These are phyloP conservation scores for Coenonympha arcania DNA, from an alignment of 2,888 invertebrate genomes.

Conservation along the genomic window DNA sequence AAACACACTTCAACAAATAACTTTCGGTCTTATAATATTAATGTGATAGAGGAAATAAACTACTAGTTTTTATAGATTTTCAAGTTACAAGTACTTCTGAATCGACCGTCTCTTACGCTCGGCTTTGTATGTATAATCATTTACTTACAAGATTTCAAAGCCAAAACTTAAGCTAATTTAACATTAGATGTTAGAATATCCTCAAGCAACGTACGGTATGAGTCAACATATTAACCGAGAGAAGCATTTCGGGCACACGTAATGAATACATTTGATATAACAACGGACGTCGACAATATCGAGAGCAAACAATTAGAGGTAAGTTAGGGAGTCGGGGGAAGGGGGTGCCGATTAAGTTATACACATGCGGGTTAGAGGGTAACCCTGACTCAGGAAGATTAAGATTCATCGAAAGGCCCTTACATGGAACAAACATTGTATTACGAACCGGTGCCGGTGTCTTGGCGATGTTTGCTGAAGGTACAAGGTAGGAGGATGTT, in stretches of 20 bases:
- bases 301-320: slow-evolving; percentile 72
- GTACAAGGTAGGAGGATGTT: slow-evolving; percentile 67
- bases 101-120: no score
- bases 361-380: slow-evolving; percentile 70
- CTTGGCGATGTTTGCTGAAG: slow-evolving; percentile 68
- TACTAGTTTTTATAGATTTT: no score
- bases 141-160: neutral
- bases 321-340: slow-evolving; percentile 53
- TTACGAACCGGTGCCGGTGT: slow-evolving; percentile 63
- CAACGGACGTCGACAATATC: slow-evolving; percentile 66
- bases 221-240: slow-evolving; percentile 13
- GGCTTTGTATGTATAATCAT: neutral
- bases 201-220: neutral
- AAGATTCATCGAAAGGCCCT: slow-evolving; percentile 71
- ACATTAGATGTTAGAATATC: neutral
- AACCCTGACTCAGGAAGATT: slow-evolving; percentile 70
- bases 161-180: neutral
- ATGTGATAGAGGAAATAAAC: no score
- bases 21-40: no score
- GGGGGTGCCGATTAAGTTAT: slow-evolving; percentile 71
- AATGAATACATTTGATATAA: slow-evolving; percentile 50
- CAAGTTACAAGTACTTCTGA: no score
- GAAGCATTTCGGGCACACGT: slow-evolving; percentile 20
- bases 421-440: slow-evolving; percentile 72
- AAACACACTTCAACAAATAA: no score